Evolutionary conservation across 2,888 invertebrate genomes (phyloP).

Genomic region (Parnassius glacialis): DNA sequence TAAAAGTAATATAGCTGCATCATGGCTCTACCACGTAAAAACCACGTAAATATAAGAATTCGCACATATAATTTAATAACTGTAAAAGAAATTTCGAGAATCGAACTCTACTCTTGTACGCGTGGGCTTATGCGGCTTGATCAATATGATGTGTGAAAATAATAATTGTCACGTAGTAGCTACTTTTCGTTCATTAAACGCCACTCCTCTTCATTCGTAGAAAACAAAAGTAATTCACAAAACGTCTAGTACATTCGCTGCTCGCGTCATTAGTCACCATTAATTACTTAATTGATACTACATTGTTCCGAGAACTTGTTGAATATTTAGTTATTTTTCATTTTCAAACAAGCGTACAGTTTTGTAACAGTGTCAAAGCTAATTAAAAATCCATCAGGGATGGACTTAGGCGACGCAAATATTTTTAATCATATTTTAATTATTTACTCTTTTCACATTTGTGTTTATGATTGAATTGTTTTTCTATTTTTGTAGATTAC

Average conservation of each 20-base stretch:
- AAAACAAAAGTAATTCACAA: background rate
- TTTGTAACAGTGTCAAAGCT: slow-evolving; percentile 1
- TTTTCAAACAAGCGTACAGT: slow-evolving; percentile 7
- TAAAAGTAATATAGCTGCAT: too few relatives aligned
- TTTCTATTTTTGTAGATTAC: too few relatives aligned
- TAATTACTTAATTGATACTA: slow-evolving; percentile 12
- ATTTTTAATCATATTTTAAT: background rate
- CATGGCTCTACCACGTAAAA: too few relatives aligned
- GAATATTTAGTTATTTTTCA: slow-evolving; percentile 9
- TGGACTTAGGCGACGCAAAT: background rate
- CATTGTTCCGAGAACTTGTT: slow-evolving; percentile 10
- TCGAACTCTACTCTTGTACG: too few relatives aligned
- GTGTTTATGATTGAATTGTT: too few relatives aligned
- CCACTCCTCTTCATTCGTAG: background rate
- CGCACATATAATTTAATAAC: too few relatives aligned
- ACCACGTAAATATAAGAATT: too few relatives aligned
- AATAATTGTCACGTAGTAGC: too few relatives aligned
- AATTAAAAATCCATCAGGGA: slow-evolving; percentile 13
- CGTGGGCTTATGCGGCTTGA: too few relatives aligned
- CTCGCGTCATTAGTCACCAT: background rate
- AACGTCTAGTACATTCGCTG: background rate
- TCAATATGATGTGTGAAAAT: too few relatives aligned
- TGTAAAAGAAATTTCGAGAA: too few relatives aligned
- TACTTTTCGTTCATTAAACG: background rate
- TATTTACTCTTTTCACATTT: background rate